phyloP scores from a whole-genome alignment of 2,113 vertebrate species.

The Athene cunicularia region DNA sequence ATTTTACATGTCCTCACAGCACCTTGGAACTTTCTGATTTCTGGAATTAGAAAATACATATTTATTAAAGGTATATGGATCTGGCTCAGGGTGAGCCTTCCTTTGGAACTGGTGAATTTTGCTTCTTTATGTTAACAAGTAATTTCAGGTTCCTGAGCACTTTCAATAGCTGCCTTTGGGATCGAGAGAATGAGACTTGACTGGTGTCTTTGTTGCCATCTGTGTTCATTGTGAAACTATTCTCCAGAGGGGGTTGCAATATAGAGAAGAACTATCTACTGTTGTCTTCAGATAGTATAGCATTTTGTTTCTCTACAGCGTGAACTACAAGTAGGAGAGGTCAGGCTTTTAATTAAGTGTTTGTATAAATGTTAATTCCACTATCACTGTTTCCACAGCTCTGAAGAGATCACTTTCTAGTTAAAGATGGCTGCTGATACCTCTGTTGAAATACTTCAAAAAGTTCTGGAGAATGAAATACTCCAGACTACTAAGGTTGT shows the following conservation, averaged over 20 bases:
- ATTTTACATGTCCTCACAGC: not conserved
- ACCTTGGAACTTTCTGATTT: not conserved
- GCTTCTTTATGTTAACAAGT: not conserved
- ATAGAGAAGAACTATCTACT: not conserved
- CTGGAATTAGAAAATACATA: not conserved
- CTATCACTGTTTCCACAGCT: conserved; percentile 13
- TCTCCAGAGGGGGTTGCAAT: not conserved
- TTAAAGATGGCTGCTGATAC: conserved; percentile 83
- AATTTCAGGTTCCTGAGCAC: not conserved
- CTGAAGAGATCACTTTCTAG: not conserved
- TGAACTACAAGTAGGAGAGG: not conserved
- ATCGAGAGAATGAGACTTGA: not conserved
- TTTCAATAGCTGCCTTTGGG: not conserved
- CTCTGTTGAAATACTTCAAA: conserved; percentile 83
- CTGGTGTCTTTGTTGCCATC: not conserved
- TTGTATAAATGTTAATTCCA: not conserved
- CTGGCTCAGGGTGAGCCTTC: not conserved
- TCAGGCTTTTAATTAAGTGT: not conserved
- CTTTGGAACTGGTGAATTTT: not conserved
- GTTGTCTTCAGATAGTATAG: not conserved
- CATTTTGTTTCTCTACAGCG: not conserved
- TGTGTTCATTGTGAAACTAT: not conserved
- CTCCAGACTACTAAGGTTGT: conserved; percentile 87
- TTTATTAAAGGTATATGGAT: not conserved
- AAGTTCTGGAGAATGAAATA: conserved; percentile 88